Conservation (phyloP, 1,140 invertebrate genomes). For the Scylla paramamosain region DNA sequence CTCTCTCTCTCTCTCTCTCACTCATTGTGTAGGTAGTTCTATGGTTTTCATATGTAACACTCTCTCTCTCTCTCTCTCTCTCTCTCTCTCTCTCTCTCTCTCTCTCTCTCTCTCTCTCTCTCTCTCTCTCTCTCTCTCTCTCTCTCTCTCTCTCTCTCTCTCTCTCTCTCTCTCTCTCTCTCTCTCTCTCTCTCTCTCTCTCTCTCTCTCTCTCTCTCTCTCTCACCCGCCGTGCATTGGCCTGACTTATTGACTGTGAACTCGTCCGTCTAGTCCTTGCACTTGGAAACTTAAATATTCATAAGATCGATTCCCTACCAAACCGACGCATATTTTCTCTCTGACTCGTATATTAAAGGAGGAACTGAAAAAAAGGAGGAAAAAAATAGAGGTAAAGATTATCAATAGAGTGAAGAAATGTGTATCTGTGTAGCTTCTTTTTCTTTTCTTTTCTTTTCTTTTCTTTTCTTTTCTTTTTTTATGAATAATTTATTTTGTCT, state of each 20-base stretch:
- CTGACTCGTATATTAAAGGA: not conserved
- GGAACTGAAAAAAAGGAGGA: not conserved
- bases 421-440: not conserved
- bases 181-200: slow-evolving; percentile 13
- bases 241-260: slow-evolving; percentile 5
- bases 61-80: not conserved
- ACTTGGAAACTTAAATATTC: not conserved
- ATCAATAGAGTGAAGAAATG: not conserved
- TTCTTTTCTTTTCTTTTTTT: too few relatives aligned
- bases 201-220: slow-evolving; percentile 10
- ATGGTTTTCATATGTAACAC: not conserved
- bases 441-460: too few relatives aligned
- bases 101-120: not conserved
- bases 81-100: slow-evolving; percentile 43
- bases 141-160: not conserved
- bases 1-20: not conserved
- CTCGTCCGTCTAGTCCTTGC: not conserved
- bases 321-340: not conserved
- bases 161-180: slow-evolving; percentile 36
- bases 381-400: not conserved
- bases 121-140: slow-evolving; percentile 10
- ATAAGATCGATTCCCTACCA: not conserved
- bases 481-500: too few relatives aligned
- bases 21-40: not conserved
- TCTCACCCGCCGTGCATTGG: not conserved